These are phyloP conservation scores for Holothuria leucospilota DNA, from an alignment of 53 echinoderm and acorn worm species.

Conservation along the genomic window DNA sequence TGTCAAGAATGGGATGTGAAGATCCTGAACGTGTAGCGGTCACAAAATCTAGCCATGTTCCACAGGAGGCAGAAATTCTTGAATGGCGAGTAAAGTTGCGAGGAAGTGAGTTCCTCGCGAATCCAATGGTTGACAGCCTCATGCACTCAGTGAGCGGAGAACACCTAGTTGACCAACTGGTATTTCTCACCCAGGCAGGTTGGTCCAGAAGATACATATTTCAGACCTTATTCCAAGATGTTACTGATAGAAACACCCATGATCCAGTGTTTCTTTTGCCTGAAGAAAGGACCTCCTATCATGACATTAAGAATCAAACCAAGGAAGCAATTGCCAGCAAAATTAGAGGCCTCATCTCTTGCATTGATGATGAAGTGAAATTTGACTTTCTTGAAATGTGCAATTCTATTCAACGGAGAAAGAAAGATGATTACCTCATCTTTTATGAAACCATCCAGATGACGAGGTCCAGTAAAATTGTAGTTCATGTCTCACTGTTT, in stretches of 20 bases:
- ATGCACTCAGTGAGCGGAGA: not conserved
- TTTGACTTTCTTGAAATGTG: not conserved
- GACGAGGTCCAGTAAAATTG: too few relatives aligned
- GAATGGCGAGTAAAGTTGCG: constrained; percentile 12
- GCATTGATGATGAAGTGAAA: not conserved
- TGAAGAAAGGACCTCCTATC: not conserved
- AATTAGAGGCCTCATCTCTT: not conserved
- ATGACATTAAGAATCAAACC: constrained; percentile 23
- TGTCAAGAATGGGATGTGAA: not conserved
- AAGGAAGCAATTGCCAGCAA: not conserved
- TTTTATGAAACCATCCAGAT: not conserved
- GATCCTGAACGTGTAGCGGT: not conserved
- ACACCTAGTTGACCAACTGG: not conserved
- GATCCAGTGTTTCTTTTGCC: constrained; percentile 6
- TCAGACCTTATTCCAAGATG: not conserved
- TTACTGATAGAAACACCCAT: not conserved
- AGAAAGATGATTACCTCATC: not conserved
- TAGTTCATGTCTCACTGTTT: too few relatives aligned
- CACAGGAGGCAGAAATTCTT: not conserved
- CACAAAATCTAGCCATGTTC: not conserved
- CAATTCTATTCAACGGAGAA: not conserved
- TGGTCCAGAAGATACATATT: not conserved
- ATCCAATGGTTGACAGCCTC: not conserved
- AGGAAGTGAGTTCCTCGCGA: not conserved
- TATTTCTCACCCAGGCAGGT: not conserved